A percentile compares a stretch with the other conserved stretches of the same genome.
phyloP scores from a whole-genome alignment of 2,113 vertebrate species.

The Melanocharis versteri region DNA sequence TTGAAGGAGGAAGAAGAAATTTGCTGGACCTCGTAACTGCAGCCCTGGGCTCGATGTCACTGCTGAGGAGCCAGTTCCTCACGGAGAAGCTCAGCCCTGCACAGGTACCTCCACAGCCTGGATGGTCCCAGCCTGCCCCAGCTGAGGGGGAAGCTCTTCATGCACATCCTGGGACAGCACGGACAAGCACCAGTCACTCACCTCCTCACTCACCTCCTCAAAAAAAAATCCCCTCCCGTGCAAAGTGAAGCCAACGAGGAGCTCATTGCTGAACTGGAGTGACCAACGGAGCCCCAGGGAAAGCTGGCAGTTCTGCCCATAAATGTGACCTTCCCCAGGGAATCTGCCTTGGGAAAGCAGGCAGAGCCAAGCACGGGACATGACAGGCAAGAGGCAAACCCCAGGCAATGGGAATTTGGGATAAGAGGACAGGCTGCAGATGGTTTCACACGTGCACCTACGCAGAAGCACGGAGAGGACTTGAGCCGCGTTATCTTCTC shows the following conservation, averaged over 20 bases:
- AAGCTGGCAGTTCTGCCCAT: background rate
- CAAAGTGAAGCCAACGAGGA: background rate
- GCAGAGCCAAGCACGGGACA: background rate
- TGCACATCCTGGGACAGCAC: background rate
- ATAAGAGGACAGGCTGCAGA: background rate
- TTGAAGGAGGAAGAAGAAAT: background rate
- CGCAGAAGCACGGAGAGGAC: background rate
- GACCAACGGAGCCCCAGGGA: background rate
- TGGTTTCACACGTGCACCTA: background rate
- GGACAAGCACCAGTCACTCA: background rate
- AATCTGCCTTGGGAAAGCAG: background rate
- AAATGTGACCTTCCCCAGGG: background rate
- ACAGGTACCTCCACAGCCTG: background rate
- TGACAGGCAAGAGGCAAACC: background rate
- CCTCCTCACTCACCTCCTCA: background rate
- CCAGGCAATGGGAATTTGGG: background rate
- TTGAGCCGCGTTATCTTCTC: background rate
- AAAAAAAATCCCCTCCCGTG: too few relatives aligned
- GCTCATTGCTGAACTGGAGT: background rate
- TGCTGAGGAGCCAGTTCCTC: background rate
- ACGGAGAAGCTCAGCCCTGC: rapidly evolving
- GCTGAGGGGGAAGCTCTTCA: background rate
- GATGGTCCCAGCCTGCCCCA: background rate
- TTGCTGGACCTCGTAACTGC: background rate
- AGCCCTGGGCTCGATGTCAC: background rate